Conservation (phyloP, 2,888 invertebrate species). For the Heliconius ismenius region DNA sequence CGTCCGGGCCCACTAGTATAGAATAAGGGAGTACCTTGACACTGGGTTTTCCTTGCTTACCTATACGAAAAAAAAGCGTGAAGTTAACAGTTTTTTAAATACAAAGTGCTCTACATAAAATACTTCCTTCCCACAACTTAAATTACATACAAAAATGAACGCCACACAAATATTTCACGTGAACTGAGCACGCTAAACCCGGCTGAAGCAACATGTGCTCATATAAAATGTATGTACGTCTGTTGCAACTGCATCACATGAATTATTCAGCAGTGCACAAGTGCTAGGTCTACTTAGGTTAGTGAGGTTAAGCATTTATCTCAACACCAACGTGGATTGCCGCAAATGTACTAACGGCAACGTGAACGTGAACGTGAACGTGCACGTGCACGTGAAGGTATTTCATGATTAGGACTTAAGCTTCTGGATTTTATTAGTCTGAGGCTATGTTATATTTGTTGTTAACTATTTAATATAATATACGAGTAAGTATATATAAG, state of each 20-base stretch:
- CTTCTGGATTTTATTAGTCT: neutral
- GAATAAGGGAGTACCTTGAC: neutral
- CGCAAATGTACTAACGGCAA: constrained; percentile 13
- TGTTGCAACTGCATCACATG: constrained; percentile 32
- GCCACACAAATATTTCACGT: neutral
- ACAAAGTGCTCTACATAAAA: neutral
- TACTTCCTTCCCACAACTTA: neutral
- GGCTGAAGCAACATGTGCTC: constrained; percentile 28
- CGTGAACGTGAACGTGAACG: too few species aligned
- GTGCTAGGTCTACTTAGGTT: constrained; percentile 28
- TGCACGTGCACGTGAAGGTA: neutral
- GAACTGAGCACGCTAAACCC: neutral
- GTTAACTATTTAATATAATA: neutral
- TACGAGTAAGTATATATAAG: neutral
- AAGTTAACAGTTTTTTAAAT: neutral
- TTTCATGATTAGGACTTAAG: constrained; percentile 1
- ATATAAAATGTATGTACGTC: constrained; percentile 33
- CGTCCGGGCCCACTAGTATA: too few species aligned
- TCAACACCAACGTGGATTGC: constrained; percentile 23
- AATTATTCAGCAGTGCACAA: constrained; percentile 30
- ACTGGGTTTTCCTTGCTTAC: neutral
- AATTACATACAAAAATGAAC: neutral
- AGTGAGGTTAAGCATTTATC: constrained; percentile 25
- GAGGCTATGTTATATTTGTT: neutral
- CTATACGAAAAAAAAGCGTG: neutral